phyloP scores from a whole-genome alignment of 92 coral and sea anemone genomes.

The Porites cylindrica region DNA sequence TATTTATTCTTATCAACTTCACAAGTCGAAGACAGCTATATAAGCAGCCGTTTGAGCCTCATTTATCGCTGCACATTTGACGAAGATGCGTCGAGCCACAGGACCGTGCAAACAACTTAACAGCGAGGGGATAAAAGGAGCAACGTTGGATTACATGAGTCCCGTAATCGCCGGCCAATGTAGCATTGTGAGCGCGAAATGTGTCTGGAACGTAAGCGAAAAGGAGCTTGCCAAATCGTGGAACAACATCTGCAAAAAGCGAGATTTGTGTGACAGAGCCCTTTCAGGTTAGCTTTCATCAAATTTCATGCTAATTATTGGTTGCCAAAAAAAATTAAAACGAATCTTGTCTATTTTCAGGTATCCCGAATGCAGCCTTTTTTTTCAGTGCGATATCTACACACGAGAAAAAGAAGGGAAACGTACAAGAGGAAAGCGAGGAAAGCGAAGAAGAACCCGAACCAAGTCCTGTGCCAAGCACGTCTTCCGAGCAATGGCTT shows the following conservation, averaged over 20 bases:
- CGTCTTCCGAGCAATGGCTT: too few species aligned
- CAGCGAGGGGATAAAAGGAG: not conserved
- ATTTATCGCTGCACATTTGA: not conserved
- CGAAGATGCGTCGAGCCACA: not conserved
- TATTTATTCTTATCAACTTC: too few species aligned
- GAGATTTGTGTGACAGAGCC: not conserved
- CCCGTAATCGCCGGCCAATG: not conserved
- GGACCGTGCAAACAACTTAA: constrained; percentile 5
- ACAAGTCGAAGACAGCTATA: too few species aligned
- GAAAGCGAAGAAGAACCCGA: too few species aligned
- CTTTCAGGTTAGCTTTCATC: not conserved
- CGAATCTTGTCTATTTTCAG: not conserved
- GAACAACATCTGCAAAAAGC: constrained; percentile 12
- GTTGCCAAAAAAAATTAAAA: not conserved
- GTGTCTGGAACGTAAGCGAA: not conserved
- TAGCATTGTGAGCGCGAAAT: constrained; percentile 14
- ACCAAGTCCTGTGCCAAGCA: not conserved
- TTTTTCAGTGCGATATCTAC: too few species aligned
- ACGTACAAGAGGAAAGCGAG: too few species aligned
- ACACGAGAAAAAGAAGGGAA: too few species aligned
- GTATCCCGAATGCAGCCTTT: not conserved
- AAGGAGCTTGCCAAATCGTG: not conserved
- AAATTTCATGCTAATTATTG: not conserved
- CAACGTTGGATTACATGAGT: not conserved
- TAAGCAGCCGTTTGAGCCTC: too few species aligned